Evolutionary conservation across 2,113 vertebrate species (phyloP).

Genomic region (Plotosus lineatus): DNA sequence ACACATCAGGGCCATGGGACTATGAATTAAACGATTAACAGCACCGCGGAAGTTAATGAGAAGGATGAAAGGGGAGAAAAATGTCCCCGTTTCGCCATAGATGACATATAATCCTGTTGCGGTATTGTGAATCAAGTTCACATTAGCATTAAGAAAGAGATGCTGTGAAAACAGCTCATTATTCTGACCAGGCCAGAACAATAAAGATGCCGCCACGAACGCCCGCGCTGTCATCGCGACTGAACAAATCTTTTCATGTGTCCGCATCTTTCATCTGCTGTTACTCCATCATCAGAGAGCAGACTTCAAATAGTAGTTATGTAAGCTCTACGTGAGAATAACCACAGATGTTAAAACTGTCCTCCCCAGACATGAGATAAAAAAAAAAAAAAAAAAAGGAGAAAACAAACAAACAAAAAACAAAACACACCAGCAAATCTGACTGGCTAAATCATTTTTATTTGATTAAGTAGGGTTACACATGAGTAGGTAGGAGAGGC

Average conservation of each 20-base stretch:
- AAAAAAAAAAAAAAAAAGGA: too few relatives aligned
- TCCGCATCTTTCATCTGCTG: conserved; percentile 34
- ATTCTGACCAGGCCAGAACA: conserved; percentile 41
- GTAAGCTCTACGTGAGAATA: conserved; percentile 31
- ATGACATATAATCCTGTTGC: conserved; percentile 49
- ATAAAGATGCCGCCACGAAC: conserved; percentile 45
- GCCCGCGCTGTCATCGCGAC: conserved; percentile 1
- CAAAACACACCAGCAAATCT: not conserved
- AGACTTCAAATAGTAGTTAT: conserved; percentile 29
- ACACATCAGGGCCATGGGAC: conserved; percentile 38
- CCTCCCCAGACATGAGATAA: not conserved
- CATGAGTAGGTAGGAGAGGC: not conserved
- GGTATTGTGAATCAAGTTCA: conserved; percentile 48
- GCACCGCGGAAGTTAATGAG: conserved; percentile 54
- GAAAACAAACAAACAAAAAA: too few relatives aligned
- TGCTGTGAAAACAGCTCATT: conserved; percentile 49
- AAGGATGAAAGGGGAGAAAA: conserved; percentile 35
- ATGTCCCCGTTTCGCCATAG: conserved; percentile 41
- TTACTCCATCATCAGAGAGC: conserved; percentile 35
- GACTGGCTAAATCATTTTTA: not conserved
- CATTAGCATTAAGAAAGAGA: conserved; percentile 55
- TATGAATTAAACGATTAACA: conserved; percentile 57
- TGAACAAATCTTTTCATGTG: conserved; percentile 50
- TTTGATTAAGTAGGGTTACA: not conserved
- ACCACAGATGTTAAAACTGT: conserved; percentile 20